Evolutionary conservation across 2,797 vertebrate genomes (phyloP).

Genomic region (Sitta carolinensis): DNA sequence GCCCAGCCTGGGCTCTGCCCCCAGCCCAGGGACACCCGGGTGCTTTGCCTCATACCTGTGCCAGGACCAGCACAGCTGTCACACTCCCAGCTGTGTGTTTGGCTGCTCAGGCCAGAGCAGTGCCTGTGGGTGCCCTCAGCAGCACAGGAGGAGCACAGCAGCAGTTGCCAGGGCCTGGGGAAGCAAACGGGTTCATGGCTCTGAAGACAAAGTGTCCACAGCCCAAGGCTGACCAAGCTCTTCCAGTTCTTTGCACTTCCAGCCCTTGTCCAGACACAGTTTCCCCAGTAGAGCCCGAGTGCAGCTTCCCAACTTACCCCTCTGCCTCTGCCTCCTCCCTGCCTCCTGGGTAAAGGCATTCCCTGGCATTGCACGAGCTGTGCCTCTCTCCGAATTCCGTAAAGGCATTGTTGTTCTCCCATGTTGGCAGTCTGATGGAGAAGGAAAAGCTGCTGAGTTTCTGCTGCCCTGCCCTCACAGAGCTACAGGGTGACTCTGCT

Average conservation of each 20-base stretch:
- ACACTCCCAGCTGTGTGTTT: neutral
- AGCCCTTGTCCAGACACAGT: too few relatives aligned
- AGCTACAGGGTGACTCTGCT: neutral
- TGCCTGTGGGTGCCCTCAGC: neutral
- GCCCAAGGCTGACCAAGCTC: rapidly evolving
- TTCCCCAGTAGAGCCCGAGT: too few relatives aligned
- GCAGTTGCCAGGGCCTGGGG: neutral
- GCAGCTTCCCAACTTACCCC: too few relatives aligned
- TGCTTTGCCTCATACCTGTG: neutral
- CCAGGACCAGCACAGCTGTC: neutral
- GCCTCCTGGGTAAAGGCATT: too few relatives aligned
- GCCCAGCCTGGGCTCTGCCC: neutral
- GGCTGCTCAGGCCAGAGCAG: neutral
- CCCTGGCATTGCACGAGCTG: too few relatives aligned
- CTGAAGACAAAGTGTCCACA: neutral
- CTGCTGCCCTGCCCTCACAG: neutral
- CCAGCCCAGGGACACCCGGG: neutral
- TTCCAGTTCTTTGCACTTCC: too few relatives aligned
- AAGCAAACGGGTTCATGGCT: neutral
- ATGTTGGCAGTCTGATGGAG: neutral
- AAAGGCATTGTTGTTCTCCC: too few relatives aligned
- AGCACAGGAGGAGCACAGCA: neutral
- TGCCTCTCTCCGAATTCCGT: too few relatives aligned
- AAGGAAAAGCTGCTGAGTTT: neutral
- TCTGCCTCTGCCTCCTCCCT: too few relatives aligned